Base-by-base conservation (phyloP, 92 coral and sea anemone genomes). In the Plumapathes pennacea region DNA sequence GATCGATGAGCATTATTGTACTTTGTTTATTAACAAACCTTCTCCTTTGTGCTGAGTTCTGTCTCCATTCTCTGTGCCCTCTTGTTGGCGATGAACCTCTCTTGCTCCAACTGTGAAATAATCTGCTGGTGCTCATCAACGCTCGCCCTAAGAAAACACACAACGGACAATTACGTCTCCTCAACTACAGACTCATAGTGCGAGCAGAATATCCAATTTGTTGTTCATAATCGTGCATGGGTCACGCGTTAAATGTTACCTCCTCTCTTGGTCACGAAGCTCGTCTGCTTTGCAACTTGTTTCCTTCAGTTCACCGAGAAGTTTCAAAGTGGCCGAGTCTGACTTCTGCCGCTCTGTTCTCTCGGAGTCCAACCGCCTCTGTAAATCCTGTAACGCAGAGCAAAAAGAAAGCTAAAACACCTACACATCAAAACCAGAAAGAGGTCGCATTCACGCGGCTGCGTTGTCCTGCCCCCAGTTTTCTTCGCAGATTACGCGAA, bases 41-140 rank as follows among this genome's bases (percentile, higher is more conserved):
- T 78, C 43, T 88, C 89, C 28, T 89, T 85, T 19, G 82, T 55
- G 26, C 70, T 64, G 13, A 94, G 70, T 43, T 94, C 99, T 10
- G 88, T 94, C 30, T 94, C 90, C 22, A 94, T 80, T 57, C 99
- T 65, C 21, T 89, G 96, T 7, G 99, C 86, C 11, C 99, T 72
- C 71, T 90, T 94, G 79, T 85, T 84, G 30, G 96, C 96, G 39
- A 94, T 69, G 71, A 94, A 94, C n/a, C 99, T 79, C 44, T 94
- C 99, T 71, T 94, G 90, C 45, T 94, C 96, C 42, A 94, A 43
- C 66, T 94, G 97, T 11, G 96, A 62, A 22, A 94, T 74, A 13
- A 94, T 86, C 23, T 89, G 94, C 23, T 94, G 99, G 24, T 89
- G 94, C 50, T 94, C 99, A 33, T 89, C 99, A 14, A 83, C 74